phyloP scores from a whole-genome alignment of 1,140 invertebrate species.

The Drosophila ironensis region DNA sequence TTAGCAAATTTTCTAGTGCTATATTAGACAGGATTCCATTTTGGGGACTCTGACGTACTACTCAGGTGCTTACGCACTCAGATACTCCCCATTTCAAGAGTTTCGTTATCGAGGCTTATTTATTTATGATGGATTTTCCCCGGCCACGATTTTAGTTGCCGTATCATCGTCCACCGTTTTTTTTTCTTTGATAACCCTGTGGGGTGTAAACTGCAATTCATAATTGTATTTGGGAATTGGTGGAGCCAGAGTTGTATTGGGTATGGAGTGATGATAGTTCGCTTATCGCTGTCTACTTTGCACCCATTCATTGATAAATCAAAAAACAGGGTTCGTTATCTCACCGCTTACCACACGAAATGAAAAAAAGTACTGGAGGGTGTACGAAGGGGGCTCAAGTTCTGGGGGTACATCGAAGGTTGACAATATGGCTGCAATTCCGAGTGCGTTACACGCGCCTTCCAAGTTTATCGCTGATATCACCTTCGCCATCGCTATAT shows the following conservation, averaged over 20 bases:
- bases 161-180: conserved; percentile 48
- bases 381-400: not conserved
- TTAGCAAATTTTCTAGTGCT: too few species aligned
- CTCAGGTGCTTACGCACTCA: conserved; percentile 2
- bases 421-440: conserved; percentile 29
- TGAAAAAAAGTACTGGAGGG: conserved; percentile 1
- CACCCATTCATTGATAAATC: conserved; percentile 68
- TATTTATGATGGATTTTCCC: conserved; percentile 57
- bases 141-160: conserved; percentile 25
- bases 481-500: conserved; percentile 5
- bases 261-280: not conserved
- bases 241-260: conserved; percentile 9
- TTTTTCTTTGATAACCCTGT: conserved; percentile 31
- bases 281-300: conserved; percentile 56
- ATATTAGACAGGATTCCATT: not conserved
- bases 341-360: conserved; percentile 10
- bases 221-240: conserved; percentile 22
- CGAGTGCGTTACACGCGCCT: conserved; percentile 28
- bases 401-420: not conserved
- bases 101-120: conserved; percentile 33
- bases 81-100: not conserved
- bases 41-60: conserved; percentile 13
- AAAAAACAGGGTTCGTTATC: conserved; percentile 2
- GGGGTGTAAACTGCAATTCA: conserved; percentile 20
- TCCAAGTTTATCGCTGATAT: conserved; percentile 42